Evolutionary conservation across 2,888 invertebrate genomes (phyloP).

Genomic region (Dysmachus trigonus): DNA sequence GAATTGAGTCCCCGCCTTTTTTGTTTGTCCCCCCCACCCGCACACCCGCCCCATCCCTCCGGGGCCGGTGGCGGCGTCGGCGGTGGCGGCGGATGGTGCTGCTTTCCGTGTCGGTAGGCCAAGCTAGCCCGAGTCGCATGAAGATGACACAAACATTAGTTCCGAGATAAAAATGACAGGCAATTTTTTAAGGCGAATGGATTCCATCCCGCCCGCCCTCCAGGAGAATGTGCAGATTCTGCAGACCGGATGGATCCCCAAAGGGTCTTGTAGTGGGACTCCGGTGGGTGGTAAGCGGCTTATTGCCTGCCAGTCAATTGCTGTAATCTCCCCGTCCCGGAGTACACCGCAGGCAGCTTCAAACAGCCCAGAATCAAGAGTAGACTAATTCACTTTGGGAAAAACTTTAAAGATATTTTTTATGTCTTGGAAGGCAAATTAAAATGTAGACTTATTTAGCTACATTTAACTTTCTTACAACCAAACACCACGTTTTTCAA

Average conservation of each 20-base stretch:
- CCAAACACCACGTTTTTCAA: too few species aligned
- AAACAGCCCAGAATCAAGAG: not conserved
- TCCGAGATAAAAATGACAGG: conserved; percentile 50
- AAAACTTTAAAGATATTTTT: not conserved
- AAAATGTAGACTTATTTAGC: too few species aligned
- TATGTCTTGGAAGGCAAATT: too few species aligned
- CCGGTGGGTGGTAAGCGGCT: conserved; percentile 31
- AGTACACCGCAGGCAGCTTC: not conserved
- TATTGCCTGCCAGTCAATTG: conserved; percentile 12
- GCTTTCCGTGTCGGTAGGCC: conserved; percentile 23
- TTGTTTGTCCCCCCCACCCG: conserved; percentile 22
- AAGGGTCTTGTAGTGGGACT: not conserved
- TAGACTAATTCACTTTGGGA: not conserved
- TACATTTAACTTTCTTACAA: too few species aligned
- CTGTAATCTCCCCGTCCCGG: not conserved
- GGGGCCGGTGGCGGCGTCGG: not conserved
- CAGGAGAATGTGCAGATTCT: conserved; percentile 21
- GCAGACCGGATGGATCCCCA: conserved; percentile 2
- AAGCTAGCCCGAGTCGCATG: conserved; percentile 46
- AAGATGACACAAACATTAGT: conserved; percentile 51
- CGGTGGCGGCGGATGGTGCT: not conserved
- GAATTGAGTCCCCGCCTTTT: conserved; percentile 51
- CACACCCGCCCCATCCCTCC: not conserved
- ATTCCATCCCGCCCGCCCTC: not conserved
- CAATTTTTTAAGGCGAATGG: conserved; percentile 45